phyloP scores from a whole-genome alignment of 2,113 vertebrate genomes.

The Laterallus jamaicensis region DNA sequence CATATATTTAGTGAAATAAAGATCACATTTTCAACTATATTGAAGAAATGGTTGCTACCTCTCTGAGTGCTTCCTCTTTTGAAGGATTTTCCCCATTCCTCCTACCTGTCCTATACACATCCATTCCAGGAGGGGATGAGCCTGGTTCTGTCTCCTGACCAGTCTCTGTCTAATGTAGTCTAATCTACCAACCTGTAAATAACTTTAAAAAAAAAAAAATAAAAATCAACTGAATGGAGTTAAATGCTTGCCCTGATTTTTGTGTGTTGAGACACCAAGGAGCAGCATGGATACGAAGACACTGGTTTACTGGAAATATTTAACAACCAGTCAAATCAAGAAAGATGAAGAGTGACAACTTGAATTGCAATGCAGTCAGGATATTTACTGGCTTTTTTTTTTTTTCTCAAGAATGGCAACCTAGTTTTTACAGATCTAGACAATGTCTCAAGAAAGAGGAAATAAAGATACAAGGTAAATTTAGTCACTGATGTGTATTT shows the following conservation, averaged over 20 bases:
- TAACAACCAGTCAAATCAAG: not conserved
- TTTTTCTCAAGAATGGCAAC: not conserved
- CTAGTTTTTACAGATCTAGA: not conserved
- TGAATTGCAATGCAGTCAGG: not conserved
- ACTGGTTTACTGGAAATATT: not conserved
- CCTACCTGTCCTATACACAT: not conserved
- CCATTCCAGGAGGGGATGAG: not conserved
- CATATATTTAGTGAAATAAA: not conserved
- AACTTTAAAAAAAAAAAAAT: not conserved
- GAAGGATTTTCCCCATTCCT: not conserved
- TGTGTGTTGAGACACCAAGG: not conserved
- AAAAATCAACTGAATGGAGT: not conserved
- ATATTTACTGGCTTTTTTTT: not conserved
- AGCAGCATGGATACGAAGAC: not conserved
- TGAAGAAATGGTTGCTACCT: not conserved
- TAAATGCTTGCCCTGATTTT: not conserved
- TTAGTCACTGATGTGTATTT: not conserved
- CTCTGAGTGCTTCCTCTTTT: not conserved
- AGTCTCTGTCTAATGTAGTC: not conserved
- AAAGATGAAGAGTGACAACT: slow-evolving; percentile 6
- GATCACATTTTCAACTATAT: not conserved
- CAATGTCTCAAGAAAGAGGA: not conserved
- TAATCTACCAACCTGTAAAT: not conserved
- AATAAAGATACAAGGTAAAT: not conserved
- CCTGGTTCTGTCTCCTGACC: not conserved